phyloP scores from a whole-genome alignment of 2,888 invertebrate genomes.

The Himalopsyche anomala region DNA sequence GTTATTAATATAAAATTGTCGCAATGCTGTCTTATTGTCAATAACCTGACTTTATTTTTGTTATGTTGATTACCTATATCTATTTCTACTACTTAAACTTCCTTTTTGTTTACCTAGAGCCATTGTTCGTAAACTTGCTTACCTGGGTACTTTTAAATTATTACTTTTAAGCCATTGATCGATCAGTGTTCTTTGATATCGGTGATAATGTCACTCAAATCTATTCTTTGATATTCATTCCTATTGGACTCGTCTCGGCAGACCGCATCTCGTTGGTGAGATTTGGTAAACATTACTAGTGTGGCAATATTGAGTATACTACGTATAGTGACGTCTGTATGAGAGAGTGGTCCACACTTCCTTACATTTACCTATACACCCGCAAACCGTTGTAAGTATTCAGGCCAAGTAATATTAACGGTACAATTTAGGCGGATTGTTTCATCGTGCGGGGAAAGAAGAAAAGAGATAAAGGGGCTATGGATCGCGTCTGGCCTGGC shows the following conservation, averaged over 20 bases:
- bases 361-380: slow-evolving; percentile 49
- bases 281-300: slow-evolving; percentile 55
- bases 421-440: slow-evolving; percentile 62
- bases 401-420: slow-evolving; percentile 60
- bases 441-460: slow-evolving; percentile 47
- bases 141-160: too few relatives aligned
- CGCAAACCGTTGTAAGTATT: slow-evolving; percentile 45
- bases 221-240: neutral
- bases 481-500: slow-evolving; percentile 58
- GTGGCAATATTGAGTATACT: slow-evolving; percentile 52
- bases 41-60: too few relatives aligned
- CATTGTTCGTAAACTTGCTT: too few relatives aligned
- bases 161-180: too few relatives aligned
- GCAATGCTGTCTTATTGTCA: too few relatives aligned
- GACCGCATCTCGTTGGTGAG: slow-evolving; percentile 38
- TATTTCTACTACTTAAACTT: too few relatives aligned
- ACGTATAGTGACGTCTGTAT: slow-evolving; percentile 57
- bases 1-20: too few relatives aligned
- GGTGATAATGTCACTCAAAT: neutral
- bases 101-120: too few relatives aligned
- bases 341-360: slow-evolving; percentile 46
- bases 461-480: slow-evolving; percentile 50
- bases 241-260: slow-evolving; percentile 52
- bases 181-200: slow-evolving; percentile 1
- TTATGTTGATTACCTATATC: too few relatives aligned